Evolutionary conservation across 2,888 invertebrate genomes (phyloP).

Genomic region (Ennomos fuscantarius): DNA sequence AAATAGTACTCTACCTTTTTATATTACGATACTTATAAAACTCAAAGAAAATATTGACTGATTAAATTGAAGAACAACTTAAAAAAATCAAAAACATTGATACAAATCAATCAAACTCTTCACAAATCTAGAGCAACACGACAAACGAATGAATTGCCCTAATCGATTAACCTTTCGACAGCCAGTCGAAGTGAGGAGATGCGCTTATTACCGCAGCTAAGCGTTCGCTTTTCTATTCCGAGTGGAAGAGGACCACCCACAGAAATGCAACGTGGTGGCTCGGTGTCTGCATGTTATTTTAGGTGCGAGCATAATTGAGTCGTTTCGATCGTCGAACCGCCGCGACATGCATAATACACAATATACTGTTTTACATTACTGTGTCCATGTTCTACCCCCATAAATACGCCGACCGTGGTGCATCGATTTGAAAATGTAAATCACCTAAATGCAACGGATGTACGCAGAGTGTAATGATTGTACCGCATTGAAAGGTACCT

Average conservation of each 20-base stretch:
- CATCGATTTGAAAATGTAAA: slow-evolving; percentile 17
- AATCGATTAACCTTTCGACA: slow-evolving; percentile 48
- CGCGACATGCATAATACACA: slow-evolving; percentile 65
- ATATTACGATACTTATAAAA: too few species aligned
- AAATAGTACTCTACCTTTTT: too few species aligned
- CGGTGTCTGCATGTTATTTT: slow-evolving; percentile 67
- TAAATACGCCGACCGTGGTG: slow-evolving; percentile 15
- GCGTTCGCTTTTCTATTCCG: slow-evolving; percentile 68
- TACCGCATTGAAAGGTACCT: background rate
- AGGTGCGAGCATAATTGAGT: slow-evolving; percentile 80
- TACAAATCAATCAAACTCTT: slow-evolving; percentile 35
- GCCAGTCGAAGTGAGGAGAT: slow-evolving; percentile 56
- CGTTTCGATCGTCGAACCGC: slow-evolving; percentile 68
- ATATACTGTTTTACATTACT: slow-evolving; percentile 23
- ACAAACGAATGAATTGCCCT: slow-evolving; percentile 50
- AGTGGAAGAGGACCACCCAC: slow-evolving; percentile 70
- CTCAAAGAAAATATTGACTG: too few species aligned
- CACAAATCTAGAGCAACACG: slow-evolving; percentile 37
- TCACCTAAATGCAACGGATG: slow-evolving; percentile 9
- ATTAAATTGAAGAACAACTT: background rate
- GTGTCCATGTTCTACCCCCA: slow-evolving; percentile 4
- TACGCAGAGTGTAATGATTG: background rate
- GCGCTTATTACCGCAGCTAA: slow-evolving; percentile 62
- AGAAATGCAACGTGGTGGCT: slow-evolving; percentile 21
- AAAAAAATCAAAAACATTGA: slow-evolving; percentile 8